Conservation (phyloP, 2,797 vertebrate genomes). For the Gambelia wislizenii region DNA sequence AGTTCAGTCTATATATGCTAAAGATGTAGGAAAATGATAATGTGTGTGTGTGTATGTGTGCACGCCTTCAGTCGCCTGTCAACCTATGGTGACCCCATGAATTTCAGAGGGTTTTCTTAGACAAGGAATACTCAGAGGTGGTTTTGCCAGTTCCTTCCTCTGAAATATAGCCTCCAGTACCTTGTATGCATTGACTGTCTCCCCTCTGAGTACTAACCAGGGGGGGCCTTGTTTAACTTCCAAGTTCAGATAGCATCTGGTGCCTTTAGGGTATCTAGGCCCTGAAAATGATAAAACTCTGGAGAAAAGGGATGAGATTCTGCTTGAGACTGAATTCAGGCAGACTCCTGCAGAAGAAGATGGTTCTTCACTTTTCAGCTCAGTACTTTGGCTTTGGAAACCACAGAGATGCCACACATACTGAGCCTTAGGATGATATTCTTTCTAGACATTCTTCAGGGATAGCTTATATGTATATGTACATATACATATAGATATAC, state of each 20-base stretch:
- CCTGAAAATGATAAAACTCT: not conserved
- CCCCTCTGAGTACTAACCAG: too few relatives aligned
- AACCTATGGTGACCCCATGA: too few relatives aligned
- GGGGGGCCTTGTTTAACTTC: too few relatives aligned
- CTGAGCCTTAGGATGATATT: not conserved
- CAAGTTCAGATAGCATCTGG: too few relatives aligned
- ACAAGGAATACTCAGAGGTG: too few relatives aligned
- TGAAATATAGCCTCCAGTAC: too few relatives aligned
- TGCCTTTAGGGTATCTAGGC: too few relatives aligned
- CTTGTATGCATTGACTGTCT: too few relatives aligned
- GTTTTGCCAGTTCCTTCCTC: too few relatives aligned
- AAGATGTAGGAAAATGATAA: not conserved
- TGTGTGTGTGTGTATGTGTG: too few relatives aligned
- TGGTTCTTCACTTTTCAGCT: not conserved
- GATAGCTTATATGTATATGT: conserved; percentile 32
- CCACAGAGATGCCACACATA: not conserved
- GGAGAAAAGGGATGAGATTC: not conserved
- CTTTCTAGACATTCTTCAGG: conserved; percentile 30
- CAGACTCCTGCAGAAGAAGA: not conserved
- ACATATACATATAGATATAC: not conserved
- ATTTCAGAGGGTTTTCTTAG: too few relatives aligned
- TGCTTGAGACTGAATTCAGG: not conserved
- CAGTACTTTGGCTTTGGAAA: not conserved
- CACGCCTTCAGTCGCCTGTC: too few relatives aligned
- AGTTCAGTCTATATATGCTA: not conserved